Conservation (phyloP, 2,113 vertebrate species). For the Embiotoca jacksoni region DNA sequence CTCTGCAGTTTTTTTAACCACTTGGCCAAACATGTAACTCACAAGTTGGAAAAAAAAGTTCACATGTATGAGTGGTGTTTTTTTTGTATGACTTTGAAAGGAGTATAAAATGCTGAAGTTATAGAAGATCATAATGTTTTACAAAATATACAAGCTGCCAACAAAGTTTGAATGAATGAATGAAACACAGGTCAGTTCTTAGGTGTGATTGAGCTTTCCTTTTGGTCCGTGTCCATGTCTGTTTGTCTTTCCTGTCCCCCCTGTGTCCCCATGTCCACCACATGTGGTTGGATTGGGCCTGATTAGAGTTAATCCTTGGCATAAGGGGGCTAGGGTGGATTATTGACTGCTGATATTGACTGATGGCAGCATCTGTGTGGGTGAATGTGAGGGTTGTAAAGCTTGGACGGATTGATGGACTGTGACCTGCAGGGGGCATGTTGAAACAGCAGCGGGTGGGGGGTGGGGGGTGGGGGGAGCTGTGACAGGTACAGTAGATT, state of each 20-base stretch:
- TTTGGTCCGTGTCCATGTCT: conserved; percentile 1
- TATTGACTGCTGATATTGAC: conserved; percentile 61
- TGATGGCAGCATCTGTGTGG: conserved; percentile 80
- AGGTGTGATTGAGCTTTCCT: background rate
- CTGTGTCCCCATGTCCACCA: conserved; percentile 18
- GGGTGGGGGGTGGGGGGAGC: background rate
- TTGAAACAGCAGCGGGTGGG: background rate
- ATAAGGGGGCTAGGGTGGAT: conserved; percentile 81
- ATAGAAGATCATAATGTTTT: background rate
- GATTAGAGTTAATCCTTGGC: conserved; percentile 76
- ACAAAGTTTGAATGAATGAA: background rate
- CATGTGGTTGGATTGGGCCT: conserved; percentile 52
- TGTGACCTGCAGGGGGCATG: background rate
- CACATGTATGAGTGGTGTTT: background rate
- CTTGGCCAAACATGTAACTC: background rate
- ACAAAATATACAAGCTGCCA: background rate
- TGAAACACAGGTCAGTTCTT: background rate
- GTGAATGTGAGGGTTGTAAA: conserved; percentile 61
- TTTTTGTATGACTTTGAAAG: background rate
- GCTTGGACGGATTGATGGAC: conserved; percentile 13
- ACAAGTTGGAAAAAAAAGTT: background rate
- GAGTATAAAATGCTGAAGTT: background rate
- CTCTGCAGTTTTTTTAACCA: background rate
- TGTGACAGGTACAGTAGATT: too few species aligned
- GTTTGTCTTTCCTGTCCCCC: conserved; percentile 15